A percentile compares a stretch with the other conserved stretches of the same genome.
Evolutionary conservation across 1,140 invertebrate species (phyloP).

Genomic region (Geopemphigus sp.): DNA sequence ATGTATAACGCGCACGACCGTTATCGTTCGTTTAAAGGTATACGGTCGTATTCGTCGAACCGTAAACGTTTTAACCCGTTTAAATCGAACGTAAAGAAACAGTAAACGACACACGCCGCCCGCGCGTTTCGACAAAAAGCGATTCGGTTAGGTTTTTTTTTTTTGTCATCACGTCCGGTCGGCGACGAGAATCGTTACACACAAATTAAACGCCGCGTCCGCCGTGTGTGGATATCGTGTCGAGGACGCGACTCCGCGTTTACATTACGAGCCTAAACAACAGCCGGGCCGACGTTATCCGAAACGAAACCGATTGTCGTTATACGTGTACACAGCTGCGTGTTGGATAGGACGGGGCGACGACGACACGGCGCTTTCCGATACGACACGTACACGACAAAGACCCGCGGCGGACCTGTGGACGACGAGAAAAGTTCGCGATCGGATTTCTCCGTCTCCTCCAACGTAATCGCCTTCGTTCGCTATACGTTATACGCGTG

Average conservation of each 20-base stretch:
- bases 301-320: constrained; percentile 17
- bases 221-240: neutral
- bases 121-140: neutral
- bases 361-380: too few species aligned
- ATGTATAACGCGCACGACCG: too few species aligned
- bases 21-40: neutral
- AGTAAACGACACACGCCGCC: too few species aligned
- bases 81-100: neutral
- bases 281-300: neutral
- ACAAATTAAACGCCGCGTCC: neutral
- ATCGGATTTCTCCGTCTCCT: too few species aligned
- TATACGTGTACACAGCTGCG: too few species aligned
- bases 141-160: neutral
- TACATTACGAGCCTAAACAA: neutral
- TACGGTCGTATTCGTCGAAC: too few species aligned
- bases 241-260: neutral
- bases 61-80: neutral
- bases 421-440: too few species aligned
- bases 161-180: constrained; percentile 11
- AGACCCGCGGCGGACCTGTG: too few species aligned
- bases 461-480: too few species aligned
- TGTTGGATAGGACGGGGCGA: too few species aligned
- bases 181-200: neutral
- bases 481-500: too few species aligned
- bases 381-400: too few species aligned